Evolutionary conservation across 2,113 vertebrate species (phyloP), one percentile per base, ranked within the genome.

Genomic region (Haplotaxodon microlepis): DNA sequence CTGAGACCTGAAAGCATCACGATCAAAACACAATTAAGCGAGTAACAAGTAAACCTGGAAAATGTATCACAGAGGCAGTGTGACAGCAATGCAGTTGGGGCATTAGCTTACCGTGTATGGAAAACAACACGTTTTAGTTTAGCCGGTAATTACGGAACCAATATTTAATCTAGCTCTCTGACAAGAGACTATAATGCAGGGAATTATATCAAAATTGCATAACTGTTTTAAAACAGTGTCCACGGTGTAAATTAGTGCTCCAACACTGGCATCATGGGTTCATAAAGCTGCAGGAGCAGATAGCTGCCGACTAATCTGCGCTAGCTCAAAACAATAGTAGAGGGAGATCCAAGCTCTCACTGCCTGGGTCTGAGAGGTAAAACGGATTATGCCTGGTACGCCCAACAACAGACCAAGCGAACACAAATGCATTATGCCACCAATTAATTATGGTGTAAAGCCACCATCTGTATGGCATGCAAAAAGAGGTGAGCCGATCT

Each of bases 321-420:
- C 54, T 81, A 45, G 36, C 38, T 88, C 53, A 83, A 88, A 88
- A 86, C 78, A 87, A 87, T 71, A 90, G 84, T 21, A 29, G 83
- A 81, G 66, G 59, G 71, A 16, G 84, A 85, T 85, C 81, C 81
- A 29, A 71, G 78, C 61, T 73, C 63, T 87, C 89, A 81, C 85
- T 81, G 54, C 21, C 66, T 88, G 66, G 47, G 59, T 63, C 50
- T n/a, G 69, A 16, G n/a, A 38, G 80, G 83, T 54, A 83, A 86
- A 69, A 82, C 21, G 57, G 88, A 90, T 90, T 90, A 90, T 36
- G 61, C 79, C 40, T 73, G 47, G 38, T 42, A 36, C 10, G 5
- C 81, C 79, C 57, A 73, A 88, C 83, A 87, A 90, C 50, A 76
- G 12, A 29, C 50, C 81, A 34, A 71, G 38, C 78, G 53, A 56